These are phyloP conservation scores for Rhizoglyphus robini DNA, from an alignment of 1,140 invertebrate species.

Conservation along the genomic window DNA sequence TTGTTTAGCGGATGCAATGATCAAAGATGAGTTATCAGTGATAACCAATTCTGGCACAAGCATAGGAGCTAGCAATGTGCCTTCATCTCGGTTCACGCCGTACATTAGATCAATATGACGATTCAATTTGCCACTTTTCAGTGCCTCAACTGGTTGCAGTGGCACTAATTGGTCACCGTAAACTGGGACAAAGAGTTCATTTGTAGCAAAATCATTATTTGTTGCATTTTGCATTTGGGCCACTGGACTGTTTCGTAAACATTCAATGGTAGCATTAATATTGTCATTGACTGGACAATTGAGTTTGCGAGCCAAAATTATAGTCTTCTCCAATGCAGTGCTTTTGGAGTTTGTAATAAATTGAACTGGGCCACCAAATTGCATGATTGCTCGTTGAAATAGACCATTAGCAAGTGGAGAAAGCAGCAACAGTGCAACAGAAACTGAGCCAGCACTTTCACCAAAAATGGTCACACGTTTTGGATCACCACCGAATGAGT, in stretches of 20 bases:
- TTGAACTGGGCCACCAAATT: not conserved
- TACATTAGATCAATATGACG: not conserved
- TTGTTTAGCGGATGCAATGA: not conserved
- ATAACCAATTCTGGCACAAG: not conserved
- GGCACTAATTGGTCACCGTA: not conserved
- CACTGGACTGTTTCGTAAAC: not conserved
- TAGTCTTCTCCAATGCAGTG: not conserved
- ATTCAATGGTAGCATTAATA: not conserved
- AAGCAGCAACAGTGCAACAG: constrained; percentile 26
- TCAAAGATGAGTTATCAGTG: not conserved
- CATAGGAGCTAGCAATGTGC: not conserved
- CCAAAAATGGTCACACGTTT: constrained; percentile 34
- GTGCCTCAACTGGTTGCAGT: not conserved
- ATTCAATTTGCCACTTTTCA: not conserved
- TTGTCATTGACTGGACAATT: not conserved
- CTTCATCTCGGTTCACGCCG: not conserved
- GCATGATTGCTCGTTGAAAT: constrained; percentile 14
- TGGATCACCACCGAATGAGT: constrained; percentile 29
- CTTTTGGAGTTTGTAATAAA: not conserved
- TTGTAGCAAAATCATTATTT: not conserved
- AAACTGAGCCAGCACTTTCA: constrained; percentile 32
- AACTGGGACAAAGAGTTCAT: not conserved
- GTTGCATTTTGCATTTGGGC: not conserved
- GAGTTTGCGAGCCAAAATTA: not conserved
- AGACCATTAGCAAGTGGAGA: constrained; percentile 16